Evolutionary conservation across 2,888 invertebrate species (phyloP).

Genomic region (Empis stercorea): DNA sequence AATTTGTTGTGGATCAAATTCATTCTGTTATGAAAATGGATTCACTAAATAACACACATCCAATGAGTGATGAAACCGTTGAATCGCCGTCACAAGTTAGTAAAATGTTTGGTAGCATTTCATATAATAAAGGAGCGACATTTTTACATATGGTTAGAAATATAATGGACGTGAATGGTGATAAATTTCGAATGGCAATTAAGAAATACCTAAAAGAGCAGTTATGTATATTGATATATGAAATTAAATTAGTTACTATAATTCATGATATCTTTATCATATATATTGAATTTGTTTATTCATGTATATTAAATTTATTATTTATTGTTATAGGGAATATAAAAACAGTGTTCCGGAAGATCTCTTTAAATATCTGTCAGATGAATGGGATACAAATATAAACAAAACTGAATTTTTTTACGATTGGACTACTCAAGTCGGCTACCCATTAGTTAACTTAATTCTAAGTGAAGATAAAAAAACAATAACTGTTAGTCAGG

Average conservation of each 20-base stretch:
- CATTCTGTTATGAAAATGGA: conserved; percentile 50
- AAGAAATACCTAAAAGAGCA: conserved; percentile 38
- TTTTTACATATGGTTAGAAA: conserved; percentile 58
- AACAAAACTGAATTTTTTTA: conserved; percentile 20
- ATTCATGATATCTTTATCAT: background rate
- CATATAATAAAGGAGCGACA: conserved; percentile 55
- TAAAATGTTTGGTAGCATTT: conserved; percentile 50
- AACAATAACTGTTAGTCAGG: conserved; percentile 21
- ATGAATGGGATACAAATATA: conserved; percentile 12
- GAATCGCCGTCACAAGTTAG: conserved; percentile 44
- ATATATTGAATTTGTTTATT: no score
- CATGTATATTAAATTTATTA: background rate
- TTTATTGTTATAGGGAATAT: conserved; percentile 15
- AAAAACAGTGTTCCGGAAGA: conserved; percentile 37
- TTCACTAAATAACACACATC: conserved; percentile 42
- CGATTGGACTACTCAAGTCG: conserved; percentile 52
- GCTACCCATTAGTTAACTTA: conserved; percentile 52
- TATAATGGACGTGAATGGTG: conserved; percentile 41
- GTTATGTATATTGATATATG: conserved; percentile 16
- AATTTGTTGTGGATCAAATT: conserved; percentile 57
- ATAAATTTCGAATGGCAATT: conserved; percentile 42
- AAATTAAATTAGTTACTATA: background rate
- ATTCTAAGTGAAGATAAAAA: conserved; percentile 12
- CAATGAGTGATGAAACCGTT: conserved; percentile 44
- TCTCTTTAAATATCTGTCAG: conserved; percentile 39